phyloP scores from a whole-genome alignment of 2,888 invertebrate species.

The Tortricodes alternella region DNA sequence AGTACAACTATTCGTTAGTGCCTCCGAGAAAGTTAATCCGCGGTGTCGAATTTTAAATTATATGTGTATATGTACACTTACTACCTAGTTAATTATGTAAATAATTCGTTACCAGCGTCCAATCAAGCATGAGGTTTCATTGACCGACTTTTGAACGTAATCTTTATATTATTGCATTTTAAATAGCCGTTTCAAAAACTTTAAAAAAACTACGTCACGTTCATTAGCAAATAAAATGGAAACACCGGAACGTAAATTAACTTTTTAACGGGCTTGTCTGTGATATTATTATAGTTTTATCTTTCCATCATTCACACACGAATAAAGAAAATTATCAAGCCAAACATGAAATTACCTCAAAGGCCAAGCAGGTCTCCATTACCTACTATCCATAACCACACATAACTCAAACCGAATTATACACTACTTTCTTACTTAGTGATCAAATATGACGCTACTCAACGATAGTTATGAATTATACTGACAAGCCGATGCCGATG shows the following conservation, averaged over 20 bases:
- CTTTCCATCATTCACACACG: not conserved
- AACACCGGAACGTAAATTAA: not conserved
- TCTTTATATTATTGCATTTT: too few species aligned
- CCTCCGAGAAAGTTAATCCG: conserved; percentile 41
- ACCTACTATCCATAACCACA: conserved; percentile 52
- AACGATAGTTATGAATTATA: conserved; percentile 1
- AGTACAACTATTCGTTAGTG: conserved; percentile 30
- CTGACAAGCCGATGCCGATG: too few species aligned
- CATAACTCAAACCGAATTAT: conserved; percentile 22
- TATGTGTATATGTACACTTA: conserved; percentile 1
- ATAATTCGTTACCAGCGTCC: conserved; percentile 2
- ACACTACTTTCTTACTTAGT: conserved; percentile 13
- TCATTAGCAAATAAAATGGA: not conserved
- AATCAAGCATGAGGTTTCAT: conserved; percentile 3
- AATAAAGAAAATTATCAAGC: conserved; percentile 1
- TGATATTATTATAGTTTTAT: conserved; percentile 2
- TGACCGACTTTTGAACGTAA: too few species aligned
- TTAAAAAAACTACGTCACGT: not conserved
- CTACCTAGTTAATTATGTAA: conserved; percentile 19
- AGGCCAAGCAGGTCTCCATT: conserved; percentile 45
- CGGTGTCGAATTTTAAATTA: conserved; percentile 26
- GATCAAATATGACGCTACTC: conserved; percentile 2
- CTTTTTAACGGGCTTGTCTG: not conserved
- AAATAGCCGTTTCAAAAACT: too few species aligned
- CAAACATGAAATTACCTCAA: conserved; percentile 45